phyloP scores from a whole-genome alignment of 1,140 invertebrate species.

The Anastrepha ludens region DNA sequence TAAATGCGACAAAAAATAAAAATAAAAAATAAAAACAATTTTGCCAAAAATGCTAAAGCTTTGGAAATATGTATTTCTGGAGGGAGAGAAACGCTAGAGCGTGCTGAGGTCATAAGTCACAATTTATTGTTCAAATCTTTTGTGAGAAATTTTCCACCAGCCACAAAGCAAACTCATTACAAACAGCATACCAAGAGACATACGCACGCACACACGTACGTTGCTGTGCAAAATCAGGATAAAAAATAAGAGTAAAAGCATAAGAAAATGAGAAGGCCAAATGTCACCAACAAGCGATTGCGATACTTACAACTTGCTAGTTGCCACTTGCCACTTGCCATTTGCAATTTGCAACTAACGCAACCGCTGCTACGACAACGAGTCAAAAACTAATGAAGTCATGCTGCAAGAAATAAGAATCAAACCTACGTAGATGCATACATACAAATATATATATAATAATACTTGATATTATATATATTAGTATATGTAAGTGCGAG shows the following conservation, averaged over 20 bases:
- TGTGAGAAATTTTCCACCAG: slow-evolving; percentile 15
- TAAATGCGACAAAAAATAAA: too few species aligned
- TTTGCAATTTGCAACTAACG: slow-evolving; percentile 24
- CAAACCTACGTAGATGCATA: not conserved
- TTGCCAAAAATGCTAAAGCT: not conserved
- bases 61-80: not conserved
- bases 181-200: slow-evolving; percentile 2
- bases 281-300: slow-evolving; percentile 44
- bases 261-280: slow-evolving; percentile 30
- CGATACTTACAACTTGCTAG: slow-evolving; percentile 25
- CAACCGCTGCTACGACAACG: slow-evolving; percentile 8
- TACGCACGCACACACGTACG: not conserved
- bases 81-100: not conserved
- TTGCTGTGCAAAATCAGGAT: not conserved
- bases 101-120: slow-evolving; percentile 37
- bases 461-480: not conserved
- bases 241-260: not conserved
- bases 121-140: slow-evolving; percentile 45
- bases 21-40: not conserved
- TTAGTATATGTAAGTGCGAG: not conserved
- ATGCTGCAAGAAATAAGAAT: slow-evolving; percentile 19
- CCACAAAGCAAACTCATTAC: slow-evolving; percentile 37
- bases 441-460: not conserved
- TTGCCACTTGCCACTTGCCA: slow-evolving; percentile 37
- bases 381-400: slow-evolving; percentile 52